Conservation (phyloP, 2,113 vertebrate genomes). For the Nicator chloris region DNA sequence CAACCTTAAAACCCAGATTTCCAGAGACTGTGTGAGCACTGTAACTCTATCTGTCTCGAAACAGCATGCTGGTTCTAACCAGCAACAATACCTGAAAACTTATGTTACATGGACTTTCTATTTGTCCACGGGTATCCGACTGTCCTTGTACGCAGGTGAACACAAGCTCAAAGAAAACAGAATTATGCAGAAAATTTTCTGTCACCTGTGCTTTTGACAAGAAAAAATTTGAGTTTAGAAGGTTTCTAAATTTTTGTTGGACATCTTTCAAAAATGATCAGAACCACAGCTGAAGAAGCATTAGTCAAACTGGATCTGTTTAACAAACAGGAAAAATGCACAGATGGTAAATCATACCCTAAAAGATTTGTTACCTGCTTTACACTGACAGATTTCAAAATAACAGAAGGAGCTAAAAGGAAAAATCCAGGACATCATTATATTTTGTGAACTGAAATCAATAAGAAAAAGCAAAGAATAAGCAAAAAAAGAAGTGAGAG, state of each 20-base stretch:
- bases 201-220: not conserved
- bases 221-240: not conserved
- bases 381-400: not conserved
- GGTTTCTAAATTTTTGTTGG: not conserved
- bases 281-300: not conserved
- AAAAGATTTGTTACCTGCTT: not conserved
- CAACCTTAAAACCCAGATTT: not conserved
- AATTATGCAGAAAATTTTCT: not conserved
- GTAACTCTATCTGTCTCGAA: not conserved
- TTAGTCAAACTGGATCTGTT: not conserved
- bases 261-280: not conserved
- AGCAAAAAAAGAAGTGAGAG: not conserved
- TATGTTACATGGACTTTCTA: accelerated
- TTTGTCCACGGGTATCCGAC: not conserved
- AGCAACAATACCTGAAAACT: not conserved
- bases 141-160: not conserved
- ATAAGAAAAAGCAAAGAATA: not conserved
- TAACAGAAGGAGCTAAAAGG: not conserved
- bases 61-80: not conserved
- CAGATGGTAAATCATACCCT: not conserved
- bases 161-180: not conserved
- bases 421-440: not conserved
- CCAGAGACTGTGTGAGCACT: accelerated
- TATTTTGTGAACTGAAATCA: not conserved
- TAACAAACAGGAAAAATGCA: not conserved